A percentile compares a stretch with the other conserved stretches of the same genome.
phyloP scores from a whole-genome alignment of 2,797 vertebrate species.

The Gymnopithys bicolor region DNA sequence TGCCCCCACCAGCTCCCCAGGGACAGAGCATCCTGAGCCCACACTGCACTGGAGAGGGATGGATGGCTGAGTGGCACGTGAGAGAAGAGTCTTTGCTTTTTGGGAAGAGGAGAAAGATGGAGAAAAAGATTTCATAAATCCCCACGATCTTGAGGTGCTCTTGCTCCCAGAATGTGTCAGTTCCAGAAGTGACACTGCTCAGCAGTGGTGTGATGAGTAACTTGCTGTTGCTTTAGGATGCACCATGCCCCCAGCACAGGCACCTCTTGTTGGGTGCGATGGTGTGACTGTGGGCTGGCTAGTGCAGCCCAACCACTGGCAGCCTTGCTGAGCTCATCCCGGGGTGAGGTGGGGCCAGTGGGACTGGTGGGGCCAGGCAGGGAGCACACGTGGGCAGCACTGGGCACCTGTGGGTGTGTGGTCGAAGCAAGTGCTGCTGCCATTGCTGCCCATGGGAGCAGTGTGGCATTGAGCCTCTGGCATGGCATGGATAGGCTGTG shows the following conservation, averaged over 20 bases:
- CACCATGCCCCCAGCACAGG: neutral
- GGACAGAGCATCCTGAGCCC: fast-evolving
- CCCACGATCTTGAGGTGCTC: fast-evolving
- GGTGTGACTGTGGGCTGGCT: neutral
- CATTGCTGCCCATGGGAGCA: fast-evolving
- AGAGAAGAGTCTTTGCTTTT: neutral
- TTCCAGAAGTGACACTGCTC: neutral
- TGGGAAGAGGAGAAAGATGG: neutral
- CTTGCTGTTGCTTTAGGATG: neutral
- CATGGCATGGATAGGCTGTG: fast-evolving
- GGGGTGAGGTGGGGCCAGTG: neutral
- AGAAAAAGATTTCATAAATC: neutral
- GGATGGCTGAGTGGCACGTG: fast-evolving
- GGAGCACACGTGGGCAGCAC: neutral
- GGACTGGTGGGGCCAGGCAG: neutral
- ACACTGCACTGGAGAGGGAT: fast-evolving
- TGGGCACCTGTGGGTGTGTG: fast-evolving
- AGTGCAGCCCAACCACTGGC: neutral
- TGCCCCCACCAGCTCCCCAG: fast-evolving
- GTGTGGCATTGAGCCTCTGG: fast-evolving
- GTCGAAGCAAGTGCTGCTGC: neutral
- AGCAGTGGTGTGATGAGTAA: neutral
- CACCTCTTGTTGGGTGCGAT: neutral
- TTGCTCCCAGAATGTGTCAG: neutral
- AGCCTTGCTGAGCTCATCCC: neutral